Evolutionary conservation across 2,888 invertebrate species (phyloP).

Genomic region (Tenthredo scrophulariae): DNA sequence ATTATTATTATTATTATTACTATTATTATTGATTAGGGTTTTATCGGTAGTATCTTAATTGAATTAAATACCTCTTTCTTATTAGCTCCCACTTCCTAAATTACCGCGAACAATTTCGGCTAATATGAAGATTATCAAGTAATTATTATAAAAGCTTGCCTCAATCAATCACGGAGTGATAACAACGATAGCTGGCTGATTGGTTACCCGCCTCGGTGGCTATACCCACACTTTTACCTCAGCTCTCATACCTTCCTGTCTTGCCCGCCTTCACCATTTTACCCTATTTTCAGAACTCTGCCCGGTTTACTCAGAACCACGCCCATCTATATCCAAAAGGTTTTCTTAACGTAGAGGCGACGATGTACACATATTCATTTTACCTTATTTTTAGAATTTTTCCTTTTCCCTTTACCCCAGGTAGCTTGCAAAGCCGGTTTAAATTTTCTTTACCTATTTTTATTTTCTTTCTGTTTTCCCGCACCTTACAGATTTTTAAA

Average conservation of each 20-base stretch:
- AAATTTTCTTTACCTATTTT: not conserved
- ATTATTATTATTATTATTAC: not conserved
- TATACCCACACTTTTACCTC: not conserved
- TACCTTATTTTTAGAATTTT: constrained; percentile 11
- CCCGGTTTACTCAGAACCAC: constrained; percentile 12
- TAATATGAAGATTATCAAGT: constrained; percentile 70
- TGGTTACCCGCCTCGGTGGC: constrained; percentile 20
- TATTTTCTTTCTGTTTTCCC: not conserved
- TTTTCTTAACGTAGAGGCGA: not conserved
- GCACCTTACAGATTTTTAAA: not conserved
- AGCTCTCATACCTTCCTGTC: not conserved
- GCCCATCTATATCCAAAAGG: constrained; percentile 27
- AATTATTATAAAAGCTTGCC: constrained; percentile 75
- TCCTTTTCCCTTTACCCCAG: not conserved
- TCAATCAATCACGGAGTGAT: constrained; percentile 74
- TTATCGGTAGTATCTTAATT: constrained; percentile 27
- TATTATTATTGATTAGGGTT: not conserved
- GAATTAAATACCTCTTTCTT: constrained; percentile 38
- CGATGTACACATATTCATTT: constrained; percentile 4
- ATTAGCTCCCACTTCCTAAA: constrained; percentile 59
- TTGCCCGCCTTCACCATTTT: not conserved
- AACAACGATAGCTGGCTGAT: constrained; percentile 58
- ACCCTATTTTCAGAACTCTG: constrained; percentile 44
- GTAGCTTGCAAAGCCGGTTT: not conserved
- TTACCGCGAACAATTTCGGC: constrained; percentile 69